Evolutionary conservation across 2,797 vertebrate species (phyloP).

Genomic region (Danionella dracula): DNA sequence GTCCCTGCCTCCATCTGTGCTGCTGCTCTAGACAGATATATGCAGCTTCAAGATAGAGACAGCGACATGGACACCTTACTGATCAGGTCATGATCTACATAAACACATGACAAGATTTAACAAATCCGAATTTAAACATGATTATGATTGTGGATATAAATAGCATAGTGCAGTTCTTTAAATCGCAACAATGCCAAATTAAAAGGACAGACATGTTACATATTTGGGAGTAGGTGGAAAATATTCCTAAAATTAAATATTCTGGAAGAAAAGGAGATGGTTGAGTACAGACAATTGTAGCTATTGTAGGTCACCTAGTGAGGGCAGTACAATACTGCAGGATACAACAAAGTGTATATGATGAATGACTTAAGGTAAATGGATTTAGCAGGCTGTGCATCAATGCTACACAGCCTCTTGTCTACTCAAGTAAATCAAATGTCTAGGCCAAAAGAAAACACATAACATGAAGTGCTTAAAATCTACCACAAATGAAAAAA

Average conservation of each 20-base stretch:
- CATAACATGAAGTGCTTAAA: neutral
- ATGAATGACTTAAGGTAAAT: neutral
- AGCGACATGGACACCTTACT: slow-evolving; percentile 13
- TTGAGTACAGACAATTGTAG: neutral
- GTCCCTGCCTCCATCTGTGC: slow-evolving; percentile 63
- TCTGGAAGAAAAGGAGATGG: neutral
- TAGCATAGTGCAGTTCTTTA: no score
- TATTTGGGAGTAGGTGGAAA: no score
- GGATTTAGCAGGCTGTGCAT: neutral
- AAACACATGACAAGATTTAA: neutral
- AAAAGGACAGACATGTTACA: no score
- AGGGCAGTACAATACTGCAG: slow-evolving; percentile 22
- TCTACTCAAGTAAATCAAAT: neutral
- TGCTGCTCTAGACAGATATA: slow-evolving; percentile 36
- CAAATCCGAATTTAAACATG: no score
- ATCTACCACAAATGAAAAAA: neutral
- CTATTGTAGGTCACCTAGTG: slow-evolving; percentile 1
- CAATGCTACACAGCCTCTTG: neutral
- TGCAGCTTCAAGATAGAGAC: slow-evolving; percentile 52
- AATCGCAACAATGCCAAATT: no score
- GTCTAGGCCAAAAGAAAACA: neutral
- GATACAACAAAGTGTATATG: neutral
- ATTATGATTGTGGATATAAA: no score
- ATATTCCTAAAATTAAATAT: neutral
- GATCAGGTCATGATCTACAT: neutral